A percentile compares a stretch with the other conserved stretches of the same genome.
Conservation (phyloP, 2,888 invertebrate species). For the Cheilosia grossa region DNA sequence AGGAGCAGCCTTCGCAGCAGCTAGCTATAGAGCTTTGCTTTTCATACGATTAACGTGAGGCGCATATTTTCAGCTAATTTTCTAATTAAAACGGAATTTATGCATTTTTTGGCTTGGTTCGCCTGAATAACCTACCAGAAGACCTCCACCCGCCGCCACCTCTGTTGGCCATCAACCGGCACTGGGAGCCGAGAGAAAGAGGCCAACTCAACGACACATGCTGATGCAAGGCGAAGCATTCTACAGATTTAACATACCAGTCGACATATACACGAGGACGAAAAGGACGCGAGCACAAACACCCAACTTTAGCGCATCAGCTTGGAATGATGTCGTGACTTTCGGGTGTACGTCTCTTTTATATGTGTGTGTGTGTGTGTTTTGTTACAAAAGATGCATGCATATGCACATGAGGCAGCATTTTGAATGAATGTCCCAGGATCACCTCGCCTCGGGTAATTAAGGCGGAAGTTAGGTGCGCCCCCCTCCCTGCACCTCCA, state of each 20-base stretch:
- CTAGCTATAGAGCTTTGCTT: constrained; percentile 49
- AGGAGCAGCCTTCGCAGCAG: constrained; percentile 37
- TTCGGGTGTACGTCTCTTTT: constrained; percentile 25
- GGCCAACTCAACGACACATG: constrained; percentile 63
- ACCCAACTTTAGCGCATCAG: constrained; percentile 67
- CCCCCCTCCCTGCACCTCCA: constrained; percentile 4
- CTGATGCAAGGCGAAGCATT: constrained; percentile 68
- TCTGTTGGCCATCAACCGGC: not conserved
- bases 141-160: not conserved
- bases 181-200: not conserved
- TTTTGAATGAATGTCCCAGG: constrained; percentile 74
- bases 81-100: constrained; percentile 83
- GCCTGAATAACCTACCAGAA: constrained; percentile 62
- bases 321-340: constrained; percentile 74
- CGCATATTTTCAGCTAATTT: constrained; percentile 83
- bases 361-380: constrained; percentile 19
- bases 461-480: constrained; percentile 57
- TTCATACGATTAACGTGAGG: constrained; percentile 83
- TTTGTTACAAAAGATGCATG: constrained; percentile 64
- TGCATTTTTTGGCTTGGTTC: constrained; percentile 80
- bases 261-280: constrained; percentile 20
- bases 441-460: constrained; percentile 73
- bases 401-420: constrained; percentile 71
- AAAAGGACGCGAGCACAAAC: constrained; percentile 32
- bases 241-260: constrained; percentile 46